Percentiles rank a stretch among this genome's conserved stretches.
Conservation (phyloP, 2,888 invertebrate species). For the Drosophila multiciliata region DNA sequence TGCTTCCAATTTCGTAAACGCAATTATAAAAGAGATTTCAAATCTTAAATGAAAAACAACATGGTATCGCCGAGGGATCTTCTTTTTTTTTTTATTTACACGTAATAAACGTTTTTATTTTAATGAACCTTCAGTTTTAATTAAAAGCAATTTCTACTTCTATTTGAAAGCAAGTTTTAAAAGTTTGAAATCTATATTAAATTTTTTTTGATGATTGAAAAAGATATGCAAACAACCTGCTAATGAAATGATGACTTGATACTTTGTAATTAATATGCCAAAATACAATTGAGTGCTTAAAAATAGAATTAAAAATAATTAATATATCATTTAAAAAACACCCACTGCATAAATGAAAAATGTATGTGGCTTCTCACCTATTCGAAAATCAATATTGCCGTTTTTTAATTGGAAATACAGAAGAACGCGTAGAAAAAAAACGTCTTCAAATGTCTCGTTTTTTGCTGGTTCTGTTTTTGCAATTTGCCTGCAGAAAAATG, state of each 20-base stretch:
- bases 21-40: not conserved
- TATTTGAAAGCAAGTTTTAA: too few relatives aligned
- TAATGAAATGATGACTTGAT: not conserved
- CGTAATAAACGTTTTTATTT: too few relatives aligned
- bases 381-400: not conserved
- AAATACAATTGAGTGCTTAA: not conserved
- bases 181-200: too few relatives aligned
- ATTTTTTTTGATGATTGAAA: too few relatives aligned
- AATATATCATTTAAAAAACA: not conserved
- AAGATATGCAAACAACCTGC: not conserved
- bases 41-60: conserved; percentile 1
- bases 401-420: not conserved
- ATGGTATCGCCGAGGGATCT: not conserved
- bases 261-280: not conserved
- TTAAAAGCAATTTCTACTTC: too few relatives aligned
- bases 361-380: not conserved
- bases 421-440: not conserved
- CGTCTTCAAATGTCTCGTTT: not conserved
- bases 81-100: not conserved
- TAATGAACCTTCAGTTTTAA: too few relatives aligned
- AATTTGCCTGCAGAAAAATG: conserved; percentile 27
- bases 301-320: not conserved
- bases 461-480: conserved; percentile 10
- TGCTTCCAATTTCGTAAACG: conserved; percentile 9
- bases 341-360: not conserved